Conservation (phyloP, 2,888 invertebrate genomes). For the Axea sp. region DNA sequence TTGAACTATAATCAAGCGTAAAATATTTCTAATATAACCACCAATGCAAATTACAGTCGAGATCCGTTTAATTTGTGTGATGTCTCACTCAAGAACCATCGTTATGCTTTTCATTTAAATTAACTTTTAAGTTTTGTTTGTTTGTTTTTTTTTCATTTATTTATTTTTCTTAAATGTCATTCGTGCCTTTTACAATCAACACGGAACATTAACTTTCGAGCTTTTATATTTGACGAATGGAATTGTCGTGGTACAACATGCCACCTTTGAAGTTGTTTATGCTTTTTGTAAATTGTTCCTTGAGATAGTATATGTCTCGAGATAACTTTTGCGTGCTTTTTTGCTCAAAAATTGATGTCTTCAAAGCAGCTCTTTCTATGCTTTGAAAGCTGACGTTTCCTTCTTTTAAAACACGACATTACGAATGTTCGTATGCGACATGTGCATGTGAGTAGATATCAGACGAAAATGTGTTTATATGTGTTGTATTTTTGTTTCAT, state of each 20-base stretch:
- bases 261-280: slow-evolving; percentile 18
- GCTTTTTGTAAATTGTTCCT: slow-evolving; percentile 6
- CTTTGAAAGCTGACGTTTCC: slow-evolving; percentile 29
- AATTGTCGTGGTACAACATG: slow-evolving; percentile 11
- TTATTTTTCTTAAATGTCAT: not conserved
- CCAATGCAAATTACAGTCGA: too few relatives aligned
- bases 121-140: not conserved
- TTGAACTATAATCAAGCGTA: slow-evolving; percentile 4
- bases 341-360: slow-evolving; percentile 34
- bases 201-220: slow-evolving; percentile 15
- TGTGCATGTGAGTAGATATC: slow-evolving; percentile 33
- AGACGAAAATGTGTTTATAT: slow-evolving; percentile 46
- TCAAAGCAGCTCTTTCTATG: slow-evolving; percentile 16
- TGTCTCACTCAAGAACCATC: too few relatives aligned
- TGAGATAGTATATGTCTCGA: not conserved
- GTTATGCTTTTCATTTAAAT: too few relatives aligned
- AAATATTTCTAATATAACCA: too few relatives aligned
- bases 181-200: not conserved
- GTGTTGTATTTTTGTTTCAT: slow-evolving; percentile 72
- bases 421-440: not conserved
- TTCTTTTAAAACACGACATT: slow-evolving; percentile 34
- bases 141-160: not conserved
- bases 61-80: too few relatives aligned
- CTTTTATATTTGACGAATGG: not conserved
- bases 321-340: slow-evolving; percentile 14